Percentiles rank a stretch among this genome's conserved stretches.
These are phyloP conservation scores for Gulo gulo DNA, from an alignment of 2,113 vertebrate species.

Conservation along the genomic window DNA sequence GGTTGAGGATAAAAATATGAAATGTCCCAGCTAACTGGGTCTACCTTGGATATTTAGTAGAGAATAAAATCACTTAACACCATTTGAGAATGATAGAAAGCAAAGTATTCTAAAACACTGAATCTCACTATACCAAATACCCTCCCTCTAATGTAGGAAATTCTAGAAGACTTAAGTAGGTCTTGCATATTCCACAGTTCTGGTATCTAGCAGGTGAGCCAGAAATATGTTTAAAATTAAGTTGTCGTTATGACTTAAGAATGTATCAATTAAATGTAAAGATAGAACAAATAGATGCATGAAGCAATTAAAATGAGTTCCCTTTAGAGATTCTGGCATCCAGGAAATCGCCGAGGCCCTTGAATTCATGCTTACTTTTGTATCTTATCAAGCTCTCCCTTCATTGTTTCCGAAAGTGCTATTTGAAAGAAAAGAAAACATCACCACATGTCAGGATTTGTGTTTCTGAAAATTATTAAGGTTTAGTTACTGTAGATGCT, in stretches of 20 bases:
- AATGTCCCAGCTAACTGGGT: background rate
- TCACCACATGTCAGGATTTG: background rate
- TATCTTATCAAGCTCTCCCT: background rate
- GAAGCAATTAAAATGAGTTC: conserved; percentile 16
- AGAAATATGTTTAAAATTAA: conserved; percentile 46
- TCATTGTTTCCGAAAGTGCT: background rate
- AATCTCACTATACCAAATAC: background rate
- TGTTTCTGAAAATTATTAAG: background rate
- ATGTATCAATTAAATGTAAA: conserved; percentile 12
- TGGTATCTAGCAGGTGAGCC: background rate
- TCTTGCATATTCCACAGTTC: background rate
- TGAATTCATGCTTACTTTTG: background rate
- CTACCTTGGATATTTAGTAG: background rate
- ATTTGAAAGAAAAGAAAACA: conserved; percentile 13
- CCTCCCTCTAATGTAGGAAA: background rate
- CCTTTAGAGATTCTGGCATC: background rate
- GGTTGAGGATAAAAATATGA: background rate
- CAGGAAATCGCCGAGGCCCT: background rate
- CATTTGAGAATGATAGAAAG: background rate
- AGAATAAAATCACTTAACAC: background rate
- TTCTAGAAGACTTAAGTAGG: background rate
- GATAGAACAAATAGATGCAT: background rate
- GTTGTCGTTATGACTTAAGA: background rate
- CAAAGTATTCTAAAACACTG: background rate
- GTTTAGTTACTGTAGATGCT: background rate